Base-by-base conservation (phyloP, 2,888 invertebrate species). In the Parnassius glacialis region DNA sequence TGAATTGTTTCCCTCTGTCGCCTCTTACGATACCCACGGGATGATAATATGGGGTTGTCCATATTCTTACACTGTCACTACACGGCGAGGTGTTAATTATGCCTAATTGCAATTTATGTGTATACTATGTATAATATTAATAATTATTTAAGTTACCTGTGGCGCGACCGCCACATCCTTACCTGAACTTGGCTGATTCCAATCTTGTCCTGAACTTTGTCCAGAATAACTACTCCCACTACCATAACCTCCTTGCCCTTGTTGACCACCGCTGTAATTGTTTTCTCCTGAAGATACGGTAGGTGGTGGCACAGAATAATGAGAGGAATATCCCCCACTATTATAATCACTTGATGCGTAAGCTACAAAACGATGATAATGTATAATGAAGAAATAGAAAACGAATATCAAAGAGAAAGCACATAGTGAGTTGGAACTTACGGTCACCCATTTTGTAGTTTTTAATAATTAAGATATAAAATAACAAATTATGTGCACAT, bases 251-350 rank as follows among this genome's bases (percentile, higher is more conserved):
- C 81, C 80, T 79, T 82, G 78, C 58, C 81, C 80, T 79, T 82
- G 78, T 57, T 69, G 70, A 52, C 74, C 75, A 63, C 79, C 77
- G 56, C 79, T 79, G 70, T 84, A 84, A 73, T 74, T 88, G 68
- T 79, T 91, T 66, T 88, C 92, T 56, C 85, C 80, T 56, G 87
- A 80, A 67, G 82, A 75, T 74, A 87, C 78, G 57, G 87, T 72
- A 54, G 92, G 87, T 61, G 91, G 87, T 68, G 92, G 87, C 76
- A 91, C 83, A 59, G 92, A 84, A 81, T 92, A 88, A 76, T 88
- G 85, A 68, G 86, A 81, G 44, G 87, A 82, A 74, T 89, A 88
- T 60, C 89, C 85, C 64, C 85, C 80, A 60, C 85, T 79, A 66
- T 84, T 79, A 72, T 91, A 84, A 79, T 90, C 90, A 50, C 89